Evolutionary conservation across 2,797 vertebrate species (phyloP).

Genomic region (Spinus pinus): DNA sequence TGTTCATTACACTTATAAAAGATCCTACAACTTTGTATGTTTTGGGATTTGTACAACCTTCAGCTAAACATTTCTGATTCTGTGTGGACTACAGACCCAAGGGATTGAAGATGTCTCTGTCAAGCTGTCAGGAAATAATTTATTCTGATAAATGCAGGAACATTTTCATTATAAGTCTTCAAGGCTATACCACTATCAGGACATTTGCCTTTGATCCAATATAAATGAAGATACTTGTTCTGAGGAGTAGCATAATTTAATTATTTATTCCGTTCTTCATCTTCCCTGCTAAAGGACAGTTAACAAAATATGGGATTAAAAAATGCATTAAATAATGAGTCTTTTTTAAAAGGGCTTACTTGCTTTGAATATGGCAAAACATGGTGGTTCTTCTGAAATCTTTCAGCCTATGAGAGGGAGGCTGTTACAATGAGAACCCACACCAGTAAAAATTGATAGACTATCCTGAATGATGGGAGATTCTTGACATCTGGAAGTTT

Average conservation of each 20-base stretch:
- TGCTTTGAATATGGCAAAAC: not conserved
- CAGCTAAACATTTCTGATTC: not conserved
- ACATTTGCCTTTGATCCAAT: not conserved
- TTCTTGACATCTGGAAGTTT: not conserved
- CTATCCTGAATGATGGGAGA: not conserved
- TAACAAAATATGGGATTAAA: not conserved
- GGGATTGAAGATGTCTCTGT: not conserved
- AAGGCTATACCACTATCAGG: not conserved
- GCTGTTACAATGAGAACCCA: not conserved
- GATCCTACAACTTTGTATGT: not conserved
- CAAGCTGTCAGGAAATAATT: not conserved
- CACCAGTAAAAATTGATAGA: not conserved
- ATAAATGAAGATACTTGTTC: not conserved
- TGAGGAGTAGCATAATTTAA: not conserved
- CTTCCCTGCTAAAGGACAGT: not conserved
- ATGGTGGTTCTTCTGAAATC: not conserved
- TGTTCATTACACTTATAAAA: not conserved
- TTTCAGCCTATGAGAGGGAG: not conserved
- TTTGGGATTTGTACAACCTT: not conserved
- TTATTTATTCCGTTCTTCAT: not conserved
- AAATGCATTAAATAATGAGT: not conserved
- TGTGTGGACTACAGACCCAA: not conserved
- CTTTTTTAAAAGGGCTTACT: not conserved
- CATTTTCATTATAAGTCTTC: not conserved
- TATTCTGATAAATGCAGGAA: not conserved